These are phyloP conservation scores for Chloropsis cyanopogon DNA, from an alignment of 2,113 vertebrate genomes.

Conservation along the genomic window DNA sequence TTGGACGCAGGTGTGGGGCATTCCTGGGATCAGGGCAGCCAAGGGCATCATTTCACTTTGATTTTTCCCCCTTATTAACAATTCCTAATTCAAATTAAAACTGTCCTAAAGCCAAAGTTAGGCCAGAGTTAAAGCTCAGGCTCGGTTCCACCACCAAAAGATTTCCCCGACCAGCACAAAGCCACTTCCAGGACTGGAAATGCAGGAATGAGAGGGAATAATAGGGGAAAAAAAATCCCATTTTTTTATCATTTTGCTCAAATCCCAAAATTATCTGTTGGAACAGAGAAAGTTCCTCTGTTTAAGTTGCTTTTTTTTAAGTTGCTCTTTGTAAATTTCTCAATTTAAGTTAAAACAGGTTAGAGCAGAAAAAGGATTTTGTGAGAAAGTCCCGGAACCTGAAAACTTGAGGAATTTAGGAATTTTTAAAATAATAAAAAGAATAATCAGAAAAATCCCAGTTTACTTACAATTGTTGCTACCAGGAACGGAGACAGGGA, in stretches of 20 bases:
- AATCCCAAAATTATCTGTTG: background rate
- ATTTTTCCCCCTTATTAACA: background rate
- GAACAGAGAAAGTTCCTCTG: background rate
- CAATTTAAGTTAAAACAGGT: background rate
- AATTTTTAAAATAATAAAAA: background rate
- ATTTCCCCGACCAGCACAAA: background rate
- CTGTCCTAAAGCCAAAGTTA: background rate
- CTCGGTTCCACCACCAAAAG: too few species aligned
- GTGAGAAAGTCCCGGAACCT: background rate
- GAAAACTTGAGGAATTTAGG: background rate
- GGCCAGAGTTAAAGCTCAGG: background rate
- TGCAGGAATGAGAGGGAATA: background rate
- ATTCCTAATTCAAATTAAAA: background rate
- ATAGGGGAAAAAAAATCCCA: fast-evolving
- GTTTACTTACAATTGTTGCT: background rate
- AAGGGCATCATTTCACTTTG: fast-evolving
- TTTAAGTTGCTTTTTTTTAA: background rate
- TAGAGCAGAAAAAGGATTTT: background rate
- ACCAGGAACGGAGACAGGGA: fast-evolving
- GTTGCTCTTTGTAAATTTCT: background rate
- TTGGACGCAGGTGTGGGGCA: too few species aligned
- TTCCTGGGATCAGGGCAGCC: background rate
- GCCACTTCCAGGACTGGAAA: background rate
- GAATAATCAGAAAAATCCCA: fast-evolving
- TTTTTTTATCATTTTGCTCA: background rate